Evolutionary conservation across 2,888 invertebrate species (phyloP).

Genomic region (Hetaerina titia): DNA sequence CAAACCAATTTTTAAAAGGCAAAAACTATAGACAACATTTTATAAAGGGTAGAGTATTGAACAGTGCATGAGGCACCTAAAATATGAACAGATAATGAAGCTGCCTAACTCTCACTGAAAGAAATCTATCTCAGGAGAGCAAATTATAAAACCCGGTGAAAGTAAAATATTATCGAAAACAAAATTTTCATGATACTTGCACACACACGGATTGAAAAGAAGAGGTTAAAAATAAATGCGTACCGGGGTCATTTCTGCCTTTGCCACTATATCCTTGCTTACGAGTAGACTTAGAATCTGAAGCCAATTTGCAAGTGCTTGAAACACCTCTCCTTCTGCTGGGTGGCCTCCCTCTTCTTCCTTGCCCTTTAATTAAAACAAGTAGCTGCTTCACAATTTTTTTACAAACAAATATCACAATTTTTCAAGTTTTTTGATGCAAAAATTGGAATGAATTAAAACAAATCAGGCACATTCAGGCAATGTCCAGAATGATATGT

Average conservation of each 20-base stretch:
- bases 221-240: constrained; percentile 45
- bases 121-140: constrained; percentile 26
- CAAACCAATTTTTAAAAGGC: background rate
- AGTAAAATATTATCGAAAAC: background rate
- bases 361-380: constrained; percentile 57
- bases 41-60: background rate
- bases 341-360: constrained; percentile 64
- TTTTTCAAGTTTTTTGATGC: background rate
- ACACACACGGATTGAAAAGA: constrained; percentile 47
- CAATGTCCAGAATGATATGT: constrained; percentile 12
- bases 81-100: background rate
- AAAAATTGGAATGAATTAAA: background rate
- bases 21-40: background rate
- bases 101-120: constrained; percentile 1
- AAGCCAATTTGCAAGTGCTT: constrained; percentile 43
- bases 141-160: constrained; percentile 44
- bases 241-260: constrained; percentile 63
- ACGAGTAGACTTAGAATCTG: constrained; percentile 45
- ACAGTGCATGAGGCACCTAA: background rate
- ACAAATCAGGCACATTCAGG: background rate
- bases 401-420: background rate
- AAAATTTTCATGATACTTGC: background rate
- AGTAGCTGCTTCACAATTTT: constrained; percentile 39
- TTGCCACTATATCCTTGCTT: constrained; percentile 59
- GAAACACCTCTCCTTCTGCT: constrained; percentile 62